These are phyloP conservation scores for Cryptosula pallasiana DNA, from an alignment of 2,888 invertebrate species.

Conservation along the genomic window DNA sequence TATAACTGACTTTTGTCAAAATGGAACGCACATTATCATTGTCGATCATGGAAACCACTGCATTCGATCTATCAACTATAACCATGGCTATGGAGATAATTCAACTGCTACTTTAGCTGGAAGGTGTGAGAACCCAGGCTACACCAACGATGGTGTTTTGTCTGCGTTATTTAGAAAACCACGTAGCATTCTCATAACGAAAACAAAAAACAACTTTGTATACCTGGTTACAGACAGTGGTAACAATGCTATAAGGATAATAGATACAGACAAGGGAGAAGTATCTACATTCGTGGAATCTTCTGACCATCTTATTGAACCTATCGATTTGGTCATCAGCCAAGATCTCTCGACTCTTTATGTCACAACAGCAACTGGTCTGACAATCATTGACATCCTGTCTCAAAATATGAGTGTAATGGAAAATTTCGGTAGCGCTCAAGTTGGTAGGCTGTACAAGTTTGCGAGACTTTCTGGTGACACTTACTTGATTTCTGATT, in stretches of 20 bases:
- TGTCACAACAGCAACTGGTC: neutral
- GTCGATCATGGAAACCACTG: neutral
- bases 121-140: neutral
- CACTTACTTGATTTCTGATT: too few relatives aligned
- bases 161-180: neutral
- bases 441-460: too few relatives aligned
- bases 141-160: neutral
- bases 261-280: neutral
- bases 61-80: neutral
- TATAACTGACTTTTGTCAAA: neutral
- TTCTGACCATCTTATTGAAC: neutral
- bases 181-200: neutral
- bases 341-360: neutral
- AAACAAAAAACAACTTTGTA: neutral
- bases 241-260: neutral
- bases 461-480: too few relatives aligned
- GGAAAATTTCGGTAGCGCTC: too few relatives aligned
- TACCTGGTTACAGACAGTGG: neutral
- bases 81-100: neutral
- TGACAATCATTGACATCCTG: neutral
- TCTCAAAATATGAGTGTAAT: neutral
- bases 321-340: neutral
- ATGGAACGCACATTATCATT: neutral
- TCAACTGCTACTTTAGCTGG: neutral
- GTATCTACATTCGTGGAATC: neutral